Evolutionary conservation across 1,140 invertebrate genomes (phyloP), one percentile per base, ranked within the genome.

Genomic region (Drosophila cardini): DNA sequence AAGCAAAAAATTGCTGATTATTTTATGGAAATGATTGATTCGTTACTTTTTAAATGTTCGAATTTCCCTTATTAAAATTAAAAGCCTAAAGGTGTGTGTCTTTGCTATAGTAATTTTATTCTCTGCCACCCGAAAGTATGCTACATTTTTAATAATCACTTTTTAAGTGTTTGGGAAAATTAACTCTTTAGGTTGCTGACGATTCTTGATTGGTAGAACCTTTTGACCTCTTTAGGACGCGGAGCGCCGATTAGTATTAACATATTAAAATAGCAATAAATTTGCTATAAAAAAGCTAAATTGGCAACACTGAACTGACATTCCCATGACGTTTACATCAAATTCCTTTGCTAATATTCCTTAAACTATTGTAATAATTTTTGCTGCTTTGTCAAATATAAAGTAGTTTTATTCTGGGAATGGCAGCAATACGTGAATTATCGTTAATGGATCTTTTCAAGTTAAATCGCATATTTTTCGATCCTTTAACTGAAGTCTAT

Each of bases 401-500:
- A 40, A 40, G 38, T 9, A 6, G 48, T 15, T 52, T 13, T 7
- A 10, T 30, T 15, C 4, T 15, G 4, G 60, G 16, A 13, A 82
- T 82, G 80, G 60, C 61, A 34, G 34, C 60, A 13, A 4, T 57
- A 5, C 71, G 80, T 0, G 32, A 56, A 7, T 75, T 82, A 0
- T 18, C n/a, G 0, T 46, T 83, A 0, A 48, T 67, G 2, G 80
- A 82, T 43, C 26, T 82, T 2, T 83, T 83, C 9, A 60, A 45
- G 42, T 67, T 82, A 7, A 82, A 82, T 18, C 42, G 60, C 9
- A 70, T 82, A 26, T 16, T 46, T 2, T 30, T 82, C 1, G 80
- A 82, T 61, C 57, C 64, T 0, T 5, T 79, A 32, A 77, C 72
- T 2, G 80, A 62, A 15, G 75, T 78, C 2, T 83, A 71, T 30